Evolutionary conservation across 2,797 vertebrate genomes (phyloP), one percentile per base, ranked within the genome.

Genomic region (Nyctalus aviator): DNA sequence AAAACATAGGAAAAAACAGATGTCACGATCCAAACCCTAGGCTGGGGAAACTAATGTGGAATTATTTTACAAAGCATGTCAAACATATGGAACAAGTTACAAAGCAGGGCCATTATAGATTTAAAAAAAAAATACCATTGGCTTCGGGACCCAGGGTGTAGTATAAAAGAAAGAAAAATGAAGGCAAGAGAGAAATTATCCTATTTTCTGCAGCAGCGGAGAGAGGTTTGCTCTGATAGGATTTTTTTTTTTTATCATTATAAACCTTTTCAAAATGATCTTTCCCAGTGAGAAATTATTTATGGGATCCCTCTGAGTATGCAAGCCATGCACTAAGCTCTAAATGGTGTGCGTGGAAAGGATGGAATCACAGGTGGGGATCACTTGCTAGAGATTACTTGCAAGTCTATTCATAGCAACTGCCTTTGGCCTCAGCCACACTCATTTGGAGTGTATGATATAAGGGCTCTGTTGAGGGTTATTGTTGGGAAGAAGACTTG

Each of bases 31-130:
- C 95, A 94, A 95, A 87, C 53, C 55, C 4, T 59, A 59, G 69
- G 12, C 17, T 93, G 68, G 72, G 96, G 91, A 94, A 94, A 84
- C 84, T 46, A 88, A 27, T 6, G 21, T 44, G 73, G 91, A 87
- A 68, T 3, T 14, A 69, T 96, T 95, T 93, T 9, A 50, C 71
- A 86, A 97, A 96, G 15, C 14, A 81, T 41, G 78, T 87, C 85
- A 92, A 96, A 95, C 10, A 82, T 84, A 53, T 69, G 88, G 68
- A 97, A 96, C 9, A 83, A 30, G 27, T 93, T 94, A 93, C n/a
- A 92, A 94, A 79, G 72, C 57, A 75, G 62, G 83, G 27, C 84
- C 75, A 66, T 87, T 90, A 77, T 81, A 89, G 79, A 46, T 66
- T 53, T 57, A 30, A 21, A 35, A 86, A 41, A 30, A 37, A 83